phyloP scores from a whole-genome alignment of 2,797 vertebrate genomes.

The Apogon talboti region DNA sequence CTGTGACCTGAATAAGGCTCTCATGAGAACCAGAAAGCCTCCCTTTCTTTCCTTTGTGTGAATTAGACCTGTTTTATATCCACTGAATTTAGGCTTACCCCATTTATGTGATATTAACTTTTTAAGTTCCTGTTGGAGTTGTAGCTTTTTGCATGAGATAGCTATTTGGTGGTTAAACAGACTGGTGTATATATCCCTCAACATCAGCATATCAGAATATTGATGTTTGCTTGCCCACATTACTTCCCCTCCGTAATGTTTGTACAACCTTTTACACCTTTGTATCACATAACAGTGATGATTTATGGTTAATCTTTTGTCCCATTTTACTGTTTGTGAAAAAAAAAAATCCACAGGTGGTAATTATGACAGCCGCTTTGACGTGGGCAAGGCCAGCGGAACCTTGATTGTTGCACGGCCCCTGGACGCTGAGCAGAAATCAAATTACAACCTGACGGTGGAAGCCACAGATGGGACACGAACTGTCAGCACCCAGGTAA shows the following conservation, averaged over 20 bases:
- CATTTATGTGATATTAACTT: slow-evolving; percentile 4
- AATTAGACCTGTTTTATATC: slow-evolving; percentile 23
- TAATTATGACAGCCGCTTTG: slow-evolving; percentile 97
- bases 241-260: slow-evolving; percentile 38
- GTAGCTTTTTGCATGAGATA: slow-evolving; percentile 45
- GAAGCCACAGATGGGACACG: slow-evolving; percentile 96
- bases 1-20: slow-evolving; percentile 40
- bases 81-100: slow-evolving; percentile 9
- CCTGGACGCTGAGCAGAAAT: slow-evolving; percentile 95
- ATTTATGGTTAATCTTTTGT: slow-evolving; percentile 72
- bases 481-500: slow-evolving; percentile 95
- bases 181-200: slow-evolving; percentile 3
- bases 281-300: background rate
- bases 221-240: slow-evolving; percentile 41
- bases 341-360: slow-evolving; percentile 86
- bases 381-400: slow-evolving; percentile 96
- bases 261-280: slow-evolving; percentile 42
- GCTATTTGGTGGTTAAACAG: slow-evolving; percentile 10
- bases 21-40: slow-evolving; percentile 20
- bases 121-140: background rate
- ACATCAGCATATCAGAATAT: slow-evolving; percentile 31
- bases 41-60: slow-evolving; percentile 12
- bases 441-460: slow-evolving; percentile 97
- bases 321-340: slow-evolving; percentile 73
- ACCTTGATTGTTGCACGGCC: slow-evolving; percentile 94